Percentiles rank a stretch among this genome's conserved stretches.
Evolutionary conservation across 2,888 invertebrate species (phyloP).

Genomic region (Drosophila bunnanda): DNA sequence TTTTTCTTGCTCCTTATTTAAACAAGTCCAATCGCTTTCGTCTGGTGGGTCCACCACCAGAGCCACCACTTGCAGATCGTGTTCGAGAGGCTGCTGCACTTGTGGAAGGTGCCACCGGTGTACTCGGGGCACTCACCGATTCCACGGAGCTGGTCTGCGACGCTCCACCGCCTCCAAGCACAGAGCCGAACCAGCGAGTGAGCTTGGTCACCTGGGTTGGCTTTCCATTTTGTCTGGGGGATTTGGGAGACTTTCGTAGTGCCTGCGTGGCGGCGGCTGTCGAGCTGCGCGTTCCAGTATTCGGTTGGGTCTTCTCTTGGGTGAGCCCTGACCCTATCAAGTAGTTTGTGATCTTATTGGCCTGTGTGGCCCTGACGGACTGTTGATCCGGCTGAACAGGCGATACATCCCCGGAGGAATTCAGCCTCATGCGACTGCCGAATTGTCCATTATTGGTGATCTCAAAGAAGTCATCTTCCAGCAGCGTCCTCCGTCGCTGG

Average conservation of each 20-base stretch:
- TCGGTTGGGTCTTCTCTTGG: constrained; percentile 48
- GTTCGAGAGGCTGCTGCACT: constrained; percentile 38
- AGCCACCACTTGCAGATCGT: constrained; percentile 49
- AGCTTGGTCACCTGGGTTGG: constrained; percentile 80
- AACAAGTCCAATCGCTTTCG: constrained; percentile 65
- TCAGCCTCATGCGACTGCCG: constrained; percentile 79
- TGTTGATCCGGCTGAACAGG: constrained; percentile 69
- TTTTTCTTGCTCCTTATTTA: constrained; percentile 48
- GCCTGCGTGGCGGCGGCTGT: constrained; percentile 34
- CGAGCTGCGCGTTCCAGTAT: constrained; percentile 21
- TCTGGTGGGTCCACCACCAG: constrained; percentile 46
- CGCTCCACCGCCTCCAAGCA: constrained; percentile 27
- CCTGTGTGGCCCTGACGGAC: constrained; percentile 45
- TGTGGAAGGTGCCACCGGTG: constrained; percentile 54
- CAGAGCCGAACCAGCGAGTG: constrained; percentile 80
- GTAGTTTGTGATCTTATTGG: constrained; percentile 83
- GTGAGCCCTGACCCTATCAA: constrained; percentile 67
- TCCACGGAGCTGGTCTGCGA: constrained; percentile 36
- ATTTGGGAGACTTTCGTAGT: constrained; percentile 80
- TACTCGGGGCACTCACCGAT: constrained; percentile 61
- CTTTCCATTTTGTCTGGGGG: constrained; percentile 71
- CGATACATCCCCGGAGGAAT: constrained; percentile 80
- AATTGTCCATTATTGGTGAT: constrained; percentile 83
- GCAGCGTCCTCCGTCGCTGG: constrained; percentile 49
- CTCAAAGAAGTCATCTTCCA: constrained; percentile 83